Conservation (phyloP, 1,140 invertebrate genomes). For the Metopolophium dirhodum region DNA sequence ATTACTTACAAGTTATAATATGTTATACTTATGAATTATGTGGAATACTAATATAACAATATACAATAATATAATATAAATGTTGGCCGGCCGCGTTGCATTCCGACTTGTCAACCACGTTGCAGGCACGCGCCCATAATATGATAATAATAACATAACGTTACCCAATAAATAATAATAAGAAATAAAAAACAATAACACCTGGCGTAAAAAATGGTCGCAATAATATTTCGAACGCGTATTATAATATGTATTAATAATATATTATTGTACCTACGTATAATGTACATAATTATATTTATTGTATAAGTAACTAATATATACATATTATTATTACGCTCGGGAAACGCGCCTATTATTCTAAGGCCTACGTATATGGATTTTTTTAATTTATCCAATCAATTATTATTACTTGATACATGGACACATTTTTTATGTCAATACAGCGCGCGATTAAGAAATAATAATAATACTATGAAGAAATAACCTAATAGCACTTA, state of each 20-base stretch:
- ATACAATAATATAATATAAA: not conserved
- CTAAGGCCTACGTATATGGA: not conserved
- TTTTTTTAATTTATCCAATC: slow-evolving; percentile 3
- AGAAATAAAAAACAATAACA: slow-evolving; percentile 5
- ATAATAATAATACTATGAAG: not conserved
- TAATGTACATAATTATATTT: not conserved
- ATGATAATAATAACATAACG: not conserved
- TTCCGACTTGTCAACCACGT: slow-evolving; percentile 17
- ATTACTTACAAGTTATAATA: not conserved
- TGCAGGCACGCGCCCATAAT: not conserved
- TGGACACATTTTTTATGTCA: not conserved
- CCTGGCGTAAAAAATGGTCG: not conserved
- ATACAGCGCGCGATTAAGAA: not conserved
- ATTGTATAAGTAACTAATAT: not conserved
- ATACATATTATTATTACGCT: not conserved
- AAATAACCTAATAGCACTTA: not conserved
- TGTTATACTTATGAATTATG: not conserved
- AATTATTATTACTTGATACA: not conserved
- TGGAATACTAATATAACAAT: not conserved
- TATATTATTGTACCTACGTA: not conserved
- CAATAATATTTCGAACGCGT: not conserved
- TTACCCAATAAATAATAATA: not conserved
- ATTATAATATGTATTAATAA: not conserved
- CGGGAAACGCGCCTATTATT: not conserved
- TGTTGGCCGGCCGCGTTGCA: not conserved